Evolutionary conservation across 2,113 vertebrate species (phyloP), one percentile per base, ranked within the genome.

Genomic region (Salminus brasiliensis): DNA sequence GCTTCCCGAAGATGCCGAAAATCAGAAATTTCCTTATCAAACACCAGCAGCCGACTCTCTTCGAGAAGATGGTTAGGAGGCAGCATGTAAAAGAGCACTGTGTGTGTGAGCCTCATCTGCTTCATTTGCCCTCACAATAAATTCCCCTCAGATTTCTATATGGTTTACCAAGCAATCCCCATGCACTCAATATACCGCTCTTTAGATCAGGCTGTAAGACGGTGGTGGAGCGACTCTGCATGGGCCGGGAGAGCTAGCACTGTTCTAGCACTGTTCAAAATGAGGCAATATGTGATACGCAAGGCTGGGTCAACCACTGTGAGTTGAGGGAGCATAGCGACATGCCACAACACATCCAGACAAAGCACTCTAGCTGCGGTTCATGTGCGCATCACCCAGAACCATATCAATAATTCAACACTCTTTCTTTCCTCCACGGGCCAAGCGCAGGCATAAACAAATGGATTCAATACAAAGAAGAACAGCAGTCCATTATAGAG

Each of bases 331-430:
- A 83, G 81, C 75, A 34, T 59, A 21, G 18, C 78, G 69, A 88
- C 23, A 49, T 10, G 67, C 76, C 57, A 76, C 68, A 84, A 62
- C 68, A 53, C 83, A 79, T 81, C 43, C 67, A 87, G 55, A 78
- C 63, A 84, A 78, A 84, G 83, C 16, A 41, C 83, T 74, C 69
- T 69, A 43, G 29, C 82, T 43, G 80, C 13, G 70, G 77, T 87
- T 88, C 70, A 83, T 87, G n/a, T 66, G 29, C 68, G 83, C 86
- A 90, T 89, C 76, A 79, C 53, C 34, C 71, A 55, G 65, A 79
- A 65, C 53, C 60, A 82, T 86, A 87, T 88, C 86, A 90, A 90
- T 90, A 89, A 89, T 85, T 82, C 43, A 88, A 74, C 47, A 36
- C 70, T 85, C 74, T 78, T 78, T 84, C 74, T 78, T 78, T 84